These are phyloP conservation scores for Campoplex capitator DNA, from an alignment of 2,888 invertebrate genomes.

Conservation along the genomic window DNA sequence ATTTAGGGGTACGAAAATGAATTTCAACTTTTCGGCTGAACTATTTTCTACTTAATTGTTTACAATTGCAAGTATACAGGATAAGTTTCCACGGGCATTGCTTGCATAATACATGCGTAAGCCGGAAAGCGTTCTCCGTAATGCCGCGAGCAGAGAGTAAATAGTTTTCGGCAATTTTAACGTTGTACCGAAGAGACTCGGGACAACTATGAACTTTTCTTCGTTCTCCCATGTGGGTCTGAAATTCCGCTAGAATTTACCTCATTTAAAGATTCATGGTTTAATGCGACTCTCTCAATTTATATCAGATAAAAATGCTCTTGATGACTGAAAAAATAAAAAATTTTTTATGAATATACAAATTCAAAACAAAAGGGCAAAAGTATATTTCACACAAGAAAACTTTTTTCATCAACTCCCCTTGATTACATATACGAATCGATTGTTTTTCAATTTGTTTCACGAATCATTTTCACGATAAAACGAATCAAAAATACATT, in stretches of 20 bases:
- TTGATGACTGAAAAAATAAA: not conserved
- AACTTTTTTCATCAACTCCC: too few species aligned
- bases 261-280: not conserved
- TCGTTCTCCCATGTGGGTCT: not conserved
- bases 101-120: conserved; percentile 20
- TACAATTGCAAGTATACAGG: not conserved
- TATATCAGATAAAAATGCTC: not conserved
- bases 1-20: not conserved
- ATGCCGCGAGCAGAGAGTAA: conserved; percentile 34
- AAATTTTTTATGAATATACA: not conserved
- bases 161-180: conserved; percentile 53
- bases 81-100: conserved; percentile 12
- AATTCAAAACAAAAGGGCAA: too few species aligned
- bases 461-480: too few species aligned
- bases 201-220: not conserved
- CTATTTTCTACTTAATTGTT: conserved; percentile 15
- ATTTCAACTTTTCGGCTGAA: not conserved
- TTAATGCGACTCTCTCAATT: not conserved
- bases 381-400: too few species aligned
- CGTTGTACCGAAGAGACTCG: conserved; percentile 6
- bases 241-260: not conserved
- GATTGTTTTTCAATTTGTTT: too few species aligned
- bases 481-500: too few species aligned
- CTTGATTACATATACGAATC: too few species aligned
- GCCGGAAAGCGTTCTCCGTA: conserved; percentile 20